Base-by-base conservation (phyloP, 2,888 invertebrate species). In the Itoplectis maculator region DNA sequence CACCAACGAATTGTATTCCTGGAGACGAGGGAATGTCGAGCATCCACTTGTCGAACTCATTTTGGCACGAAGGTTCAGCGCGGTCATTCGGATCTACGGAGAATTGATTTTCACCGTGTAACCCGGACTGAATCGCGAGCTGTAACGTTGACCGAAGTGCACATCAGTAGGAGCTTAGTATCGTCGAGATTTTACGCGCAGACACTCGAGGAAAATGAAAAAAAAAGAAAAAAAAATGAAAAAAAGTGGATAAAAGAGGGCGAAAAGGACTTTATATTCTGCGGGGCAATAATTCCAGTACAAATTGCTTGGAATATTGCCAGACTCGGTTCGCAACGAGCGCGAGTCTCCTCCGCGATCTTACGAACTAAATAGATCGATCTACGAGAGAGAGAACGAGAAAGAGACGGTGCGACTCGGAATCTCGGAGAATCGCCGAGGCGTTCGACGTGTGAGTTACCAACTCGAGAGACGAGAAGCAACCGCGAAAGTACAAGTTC, bases 261-360 rank as follows among this genome's bases (percentile, higher is more conserved):
- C 63, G 72, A 54, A 20, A 49, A 70, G 23, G 66, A 78, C 81
- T 83, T 80, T 80, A 80, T 83, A 83, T 83, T 83, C 83, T 35
- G 20, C 68, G 80, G 69, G 74, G 79, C 76, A 80, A 76, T 83
- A 83, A 83, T 80, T 80, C 83, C 63, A 61, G 83, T 77, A 83
- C 80, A 80, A 83, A 80, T 83, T 83, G 83, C 83, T 83, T 83
- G 83, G 83, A 80, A 65, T 80, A 83, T 77, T 77, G 83, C 83
- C 83, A 83, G 68, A 72, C 56, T 80, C 80, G 68, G 69, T 80
- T 83, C 66, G 49, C 20, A 49, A 29, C 65, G 35, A 8, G 37
- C 23, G 13, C 54, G 13, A 40, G 23, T 13, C 40, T 20, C 18
- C 74, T 40, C 56, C 54, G 63, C 20, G 66, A 73, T 79, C 79